These are phyloP conservation scores for Lasioglossum oenotherae DNA, from an alignment of 2,888 invertebrate species.

Conservation along the genomic window DNA sequence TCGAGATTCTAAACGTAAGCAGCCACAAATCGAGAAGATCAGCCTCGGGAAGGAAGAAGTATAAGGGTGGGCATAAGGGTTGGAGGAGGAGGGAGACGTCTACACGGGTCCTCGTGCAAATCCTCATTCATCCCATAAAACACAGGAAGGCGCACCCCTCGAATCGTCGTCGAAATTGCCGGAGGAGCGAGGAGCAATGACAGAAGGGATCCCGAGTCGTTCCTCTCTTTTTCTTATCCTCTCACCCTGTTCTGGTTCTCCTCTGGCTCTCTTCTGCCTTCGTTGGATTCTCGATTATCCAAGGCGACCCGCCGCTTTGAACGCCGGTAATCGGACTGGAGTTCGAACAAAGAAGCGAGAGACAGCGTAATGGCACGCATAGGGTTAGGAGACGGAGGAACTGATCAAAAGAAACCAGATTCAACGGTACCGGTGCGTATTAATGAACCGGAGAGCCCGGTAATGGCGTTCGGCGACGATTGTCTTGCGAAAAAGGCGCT, in stretches of 20 bases:
- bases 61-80: background rate
- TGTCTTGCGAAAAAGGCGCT: slow-evolving; percentile 47
- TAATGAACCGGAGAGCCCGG: slow-evolving; percentile 60
- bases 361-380: slow-evolving; percentile 53
- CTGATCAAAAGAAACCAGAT: slow-evolving; percentile 74
- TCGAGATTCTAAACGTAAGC: slow-evolving; percentile 9
- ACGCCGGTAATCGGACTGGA: slow-evolving; percentile 65
- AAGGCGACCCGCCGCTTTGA: slow-evolving; percentile 60
- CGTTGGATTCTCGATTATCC: slow-evolving; percentile 68
- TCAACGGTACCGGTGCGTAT: slow-evolving; percentile 61
- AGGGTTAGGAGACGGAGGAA: slow-evolving; percentile 29
- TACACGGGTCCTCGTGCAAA: slow-evolving; percentile 44
- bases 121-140: slow-evolving; percentile 55
- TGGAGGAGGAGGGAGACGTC: background rate
- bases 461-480: slow-evolving; percentile 50
- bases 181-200: slow-evolving; percentile 53
- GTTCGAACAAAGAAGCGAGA: slow-evolving; percentile 55
- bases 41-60: background rate
- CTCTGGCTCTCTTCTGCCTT: background rate
- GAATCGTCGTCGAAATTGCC: slow-evolving; percentile 57
- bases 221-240: slow-evolving; percentile 43
- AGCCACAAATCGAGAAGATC: slow-evolving; percentile 6
- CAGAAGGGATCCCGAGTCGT: slow-evolving; percentile 50
- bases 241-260: slow-evolving; percentile 16
- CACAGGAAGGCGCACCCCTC: slow-evolving; percentile 45